Evolutionary conservation across 2,888 invertebrate genomes (phyloP), one percentile per base, ranked within the genome.

Genomic region (Acrobasis suavella): DNA sequence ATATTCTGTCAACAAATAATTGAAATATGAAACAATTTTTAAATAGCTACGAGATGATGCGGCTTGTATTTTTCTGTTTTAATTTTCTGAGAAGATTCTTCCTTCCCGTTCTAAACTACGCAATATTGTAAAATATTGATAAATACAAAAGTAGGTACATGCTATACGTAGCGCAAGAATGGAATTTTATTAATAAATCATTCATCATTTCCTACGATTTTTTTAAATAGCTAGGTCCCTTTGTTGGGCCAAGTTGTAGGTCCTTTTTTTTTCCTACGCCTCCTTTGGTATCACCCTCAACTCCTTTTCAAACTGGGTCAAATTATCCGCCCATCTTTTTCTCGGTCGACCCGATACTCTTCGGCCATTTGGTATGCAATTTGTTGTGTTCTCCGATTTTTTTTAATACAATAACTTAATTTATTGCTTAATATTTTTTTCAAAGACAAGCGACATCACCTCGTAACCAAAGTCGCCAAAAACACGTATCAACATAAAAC

Each of bases 401-500:
- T n/a, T n/a, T n/a, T n/a, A n/a, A n/a, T n/a, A n/a, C n/a, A n/a
- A n/a, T n/a, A n/a, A n/a, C n/a, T n/a, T n/a, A n/a, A n/a, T n/a
- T n/a, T n/a, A n/a, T n/a, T n/a, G n/a, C n/a, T n/a, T n/a, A n/a
- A n/a, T n/a, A n/a, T n/a, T n/a, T n/a, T n/a, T n/a, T n/a, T n/a
- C n/a, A n/a, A 32, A 42, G 12, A 8, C 17, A n/a, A 42, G 42
- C 56, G 2, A 14, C 56, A 22, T 56, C 56, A 42, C 1, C 42
- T 56, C 22, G 9, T 39, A 56, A n/a, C 42, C 42, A 46, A 37
- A 16, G 16, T 37, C 38, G 16, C 32, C 39, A 62, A 46, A 49
- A 38, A 37, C 22, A 46, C 51, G 9, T 15, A 32, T 60, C 37
- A 51, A 60, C 50, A 60, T 60, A 60, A 62, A 46, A 71, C 69